phyloP scores from a whole-genome alignment of 2,888 invertebrate species.

The Dynastes maya region DNA sequence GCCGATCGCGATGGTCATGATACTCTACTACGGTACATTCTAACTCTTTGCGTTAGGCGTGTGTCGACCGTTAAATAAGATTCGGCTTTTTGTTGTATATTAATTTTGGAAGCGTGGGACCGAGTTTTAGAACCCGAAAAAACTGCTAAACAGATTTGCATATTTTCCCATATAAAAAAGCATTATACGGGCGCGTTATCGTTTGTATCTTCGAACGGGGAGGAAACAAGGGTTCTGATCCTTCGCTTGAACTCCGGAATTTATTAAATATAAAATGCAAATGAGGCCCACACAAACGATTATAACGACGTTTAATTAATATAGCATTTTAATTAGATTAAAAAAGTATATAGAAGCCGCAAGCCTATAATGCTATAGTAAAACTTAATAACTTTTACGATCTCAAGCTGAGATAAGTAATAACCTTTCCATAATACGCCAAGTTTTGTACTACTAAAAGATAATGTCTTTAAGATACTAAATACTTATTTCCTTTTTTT shows the following conservation, averaged over 20 bases:
- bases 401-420: too few species aligned
- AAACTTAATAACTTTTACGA: too few species aligned
- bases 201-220: neutral
- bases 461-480: too few species aligned
- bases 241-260: neutral
- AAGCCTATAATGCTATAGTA: too few species aligned
- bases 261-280: constrained; percentile 20
- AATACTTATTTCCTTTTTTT: too few species aligned
- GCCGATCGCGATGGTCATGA: neutral
- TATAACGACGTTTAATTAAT: neutral
- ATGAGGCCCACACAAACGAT: neutral
- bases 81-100: constrained; percentile 45
- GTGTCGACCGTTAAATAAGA: constrained; percentile 38
- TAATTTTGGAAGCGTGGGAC: constrained; percentile 11
- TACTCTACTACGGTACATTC: neutral
- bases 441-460: too few species aligned
- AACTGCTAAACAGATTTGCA: constrained; percentile 29
- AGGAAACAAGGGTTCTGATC: neutral
- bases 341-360: neutral
- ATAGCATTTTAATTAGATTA: neutral
- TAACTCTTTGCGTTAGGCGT: constrained; percentile 9
- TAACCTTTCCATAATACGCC: too few species aligned
- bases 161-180: constrained; percentile 16
- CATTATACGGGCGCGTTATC: constrained; percentile 1
- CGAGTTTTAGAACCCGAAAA: neutral